Percentiles rank a stretch among this genome's conserved stretches.
Evolutionary conservation across 2,797 vertebrate species (phyloP).

Genomic region (Microctenopoma stevenorrisi): DNA sequence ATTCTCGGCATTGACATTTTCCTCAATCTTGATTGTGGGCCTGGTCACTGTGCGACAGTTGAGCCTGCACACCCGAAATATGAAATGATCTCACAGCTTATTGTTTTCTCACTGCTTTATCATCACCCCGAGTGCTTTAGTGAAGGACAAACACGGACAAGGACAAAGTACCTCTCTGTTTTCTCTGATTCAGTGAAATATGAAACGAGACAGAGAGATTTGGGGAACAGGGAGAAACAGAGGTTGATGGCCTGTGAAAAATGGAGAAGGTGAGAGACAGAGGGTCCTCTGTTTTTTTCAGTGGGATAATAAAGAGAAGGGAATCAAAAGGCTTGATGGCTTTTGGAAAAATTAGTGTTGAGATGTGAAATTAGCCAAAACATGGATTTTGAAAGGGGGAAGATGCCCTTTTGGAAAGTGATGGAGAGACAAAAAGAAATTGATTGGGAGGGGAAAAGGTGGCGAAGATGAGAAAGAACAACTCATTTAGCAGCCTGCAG

Average conservation of each 20-base stretch:
- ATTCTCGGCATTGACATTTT: conserved; percentile 22
- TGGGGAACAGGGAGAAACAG: conserved; percentile 28
- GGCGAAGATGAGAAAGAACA: conserved; percentile 50
- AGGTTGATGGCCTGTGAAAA: conserved; percentile 63
- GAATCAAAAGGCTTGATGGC: conserved; percentile 18
- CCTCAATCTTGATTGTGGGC: conserved; percentile 48
- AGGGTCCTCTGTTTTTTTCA: conserved; percentile 30
- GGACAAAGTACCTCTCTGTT: conserved; percentile 64
- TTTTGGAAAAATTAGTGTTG: conserved; percentile 20
- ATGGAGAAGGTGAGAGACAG: conserved; percentile 32
- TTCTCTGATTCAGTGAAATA: conserved; percentile 78
- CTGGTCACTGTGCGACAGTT: conserved; percentile 19
- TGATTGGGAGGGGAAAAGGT: conserved; percentile 25
- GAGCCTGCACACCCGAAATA: conserved; percentile 21
- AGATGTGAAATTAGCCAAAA: conserved; percentile 30
- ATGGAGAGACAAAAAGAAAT: conserved; percentile 18
- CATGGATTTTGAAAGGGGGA: background rate
- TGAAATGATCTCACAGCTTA: conserved; percentile 56
- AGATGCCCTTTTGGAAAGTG: conserved; percentile 19
- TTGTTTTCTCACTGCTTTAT: conserved; percentile 55
- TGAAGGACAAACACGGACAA: conserved; percentile 68
- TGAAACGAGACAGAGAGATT: conserved; percentile 59
- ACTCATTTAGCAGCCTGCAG: conserved; percentile 42
- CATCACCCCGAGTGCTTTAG: conserved; percentile 46
- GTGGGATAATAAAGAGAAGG: conserved; percentile 4